phyloP scores from a whole-genome alignment of 2,797 vertebrate species.

The Hirundo rustica region DNA sequence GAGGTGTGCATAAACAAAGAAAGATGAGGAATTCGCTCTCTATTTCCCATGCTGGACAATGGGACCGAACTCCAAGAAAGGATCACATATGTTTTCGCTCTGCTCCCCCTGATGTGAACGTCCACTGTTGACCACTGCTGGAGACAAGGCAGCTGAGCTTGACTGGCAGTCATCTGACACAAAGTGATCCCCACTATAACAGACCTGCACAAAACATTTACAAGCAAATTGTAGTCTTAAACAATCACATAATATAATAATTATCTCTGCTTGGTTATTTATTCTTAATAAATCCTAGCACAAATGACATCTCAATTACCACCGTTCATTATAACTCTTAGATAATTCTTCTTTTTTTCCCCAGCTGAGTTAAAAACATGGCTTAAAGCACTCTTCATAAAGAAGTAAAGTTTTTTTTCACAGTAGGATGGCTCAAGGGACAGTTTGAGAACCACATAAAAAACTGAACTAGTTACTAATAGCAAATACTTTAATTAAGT shows the following conservation, averaged over 20 bases:
- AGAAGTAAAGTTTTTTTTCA: neutral
- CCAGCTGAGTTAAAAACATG: constrained; percentile 9
- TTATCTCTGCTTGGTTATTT: constrained; percentile 29
- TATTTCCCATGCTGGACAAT: neutral
- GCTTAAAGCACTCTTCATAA: constrained; percentile 19
- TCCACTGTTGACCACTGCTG: neutral
- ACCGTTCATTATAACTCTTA: constrained; percentile 30
- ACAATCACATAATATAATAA: neutral
- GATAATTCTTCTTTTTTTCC: constrained; percentile 34
- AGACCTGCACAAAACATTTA: neutral
- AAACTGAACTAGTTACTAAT: neutral
- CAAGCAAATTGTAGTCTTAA: neutral
- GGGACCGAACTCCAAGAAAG: neutral
- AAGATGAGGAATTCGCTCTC: neutral
- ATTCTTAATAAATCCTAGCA: constrained; percentile 40
- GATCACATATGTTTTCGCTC: neutral
- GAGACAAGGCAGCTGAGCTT: neutral
- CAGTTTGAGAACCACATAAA: constrained; percentile 3
- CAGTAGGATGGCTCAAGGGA: neutral
- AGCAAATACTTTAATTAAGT: constrained; percentile 5
- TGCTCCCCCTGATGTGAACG: neutral
- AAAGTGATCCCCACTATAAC: neutral
- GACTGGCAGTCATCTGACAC: neutral
- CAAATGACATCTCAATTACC: constrained; percentile 50
- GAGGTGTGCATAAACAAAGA: neutral